A percentile compares a stretch with the other conserved stretches of the same genome.
phyloP scores from a whole-genome alignment of 2,888 invertebrate genomes.

The Stenotaenia linearis region DNA sequence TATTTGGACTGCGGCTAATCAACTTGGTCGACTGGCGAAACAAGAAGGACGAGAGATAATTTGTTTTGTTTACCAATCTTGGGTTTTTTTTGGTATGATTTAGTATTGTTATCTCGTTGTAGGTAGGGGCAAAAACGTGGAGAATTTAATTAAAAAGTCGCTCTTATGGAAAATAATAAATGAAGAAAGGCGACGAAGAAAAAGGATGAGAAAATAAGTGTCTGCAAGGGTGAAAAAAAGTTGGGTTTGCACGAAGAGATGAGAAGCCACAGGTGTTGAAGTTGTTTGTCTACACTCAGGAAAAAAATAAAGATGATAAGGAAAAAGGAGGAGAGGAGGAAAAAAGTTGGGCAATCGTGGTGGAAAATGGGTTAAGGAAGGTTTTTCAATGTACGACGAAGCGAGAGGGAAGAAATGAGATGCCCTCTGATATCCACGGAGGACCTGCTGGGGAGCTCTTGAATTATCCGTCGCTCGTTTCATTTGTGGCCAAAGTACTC shows the following conservation, averaged over 20 bases:
- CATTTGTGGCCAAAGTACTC: constrained; percentile 16
- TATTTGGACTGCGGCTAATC: constrained; percentile 15
- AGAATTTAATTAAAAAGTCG: constrained; percentile 21
- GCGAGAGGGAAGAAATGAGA: constrained; percentile 17
- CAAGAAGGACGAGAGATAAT: background rate
- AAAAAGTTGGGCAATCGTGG: background rate
- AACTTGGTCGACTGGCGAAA: background rate
- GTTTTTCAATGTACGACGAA: constrained; percentile 8
- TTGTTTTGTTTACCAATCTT: constrained; percentile 4
- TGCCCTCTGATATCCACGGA: constrained; percentile 7
- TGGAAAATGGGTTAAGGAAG: constrained; percentile 11
- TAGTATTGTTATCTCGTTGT: background rate
- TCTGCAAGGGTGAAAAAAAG: background rate
- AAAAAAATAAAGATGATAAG: constrained; percentile 6
- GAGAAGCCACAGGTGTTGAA: constrained; percentile 26
- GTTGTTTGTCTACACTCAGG: background rate
- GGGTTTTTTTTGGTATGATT: background rate
- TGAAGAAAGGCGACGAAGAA: background rate
- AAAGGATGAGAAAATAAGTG: background rate
- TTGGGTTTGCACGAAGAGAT: background rate
- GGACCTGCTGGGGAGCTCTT: constrained; percentile 20
- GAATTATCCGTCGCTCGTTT: constrained; percentile 11
- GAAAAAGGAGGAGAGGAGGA: background rate
- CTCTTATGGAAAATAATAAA: constrained; percentile 2
- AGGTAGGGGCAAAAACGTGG: background rate